Conservation (phyloP, 2,888 invertebrate species). For the Orthonevra nobilis region DNA sequence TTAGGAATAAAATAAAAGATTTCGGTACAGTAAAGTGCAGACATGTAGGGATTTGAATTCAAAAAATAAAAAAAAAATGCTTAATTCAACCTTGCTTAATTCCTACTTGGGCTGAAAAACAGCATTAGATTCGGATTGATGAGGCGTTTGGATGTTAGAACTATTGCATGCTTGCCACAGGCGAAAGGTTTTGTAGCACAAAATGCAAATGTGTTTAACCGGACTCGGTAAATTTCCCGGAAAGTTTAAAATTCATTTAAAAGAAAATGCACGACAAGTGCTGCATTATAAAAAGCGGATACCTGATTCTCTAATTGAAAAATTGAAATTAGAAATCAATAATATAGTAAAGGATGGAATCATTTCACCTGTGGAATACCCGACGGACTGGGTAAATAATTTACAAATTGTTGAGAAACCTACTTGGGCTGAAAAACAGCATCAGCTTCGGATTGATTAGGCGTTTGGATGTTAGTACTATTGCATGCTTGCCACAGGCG, state of each 20-base stretch:
- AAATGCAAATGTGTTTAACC: not conserved
- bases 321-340: constrained; percentile 37
- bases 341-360: constrained; percentile 44
- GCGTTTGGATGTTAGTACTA: too few relatives aligned
- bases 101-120: constrained; percentile 8
- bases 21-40: constrained; percentile 9
- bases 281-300: constrained; percentile 61
- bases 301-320: constrained; percentile 24
- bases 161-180: too few relatives aligned
- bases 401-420: constrained; percentile 52
- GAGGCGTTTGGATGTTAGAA: not conserved
- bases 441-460: constrained; percentile 33
- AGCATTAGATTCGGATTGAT: constrained; percentile 9
- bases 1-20: constrained; percentile 46
- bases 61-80: too few relatives aligned
- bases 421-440: too few relatives aligned
- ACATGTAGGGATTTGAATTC: constrained; percentile 12
- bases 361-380: constrained; percentile 36
- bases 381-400: too few relatives aligned
- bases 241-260: constrained; percentile 44
- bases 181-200: not conserved
- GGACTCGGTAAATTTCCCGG: constrained; percentile 45
- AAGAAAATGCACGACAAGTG: constrained; percentile 54
- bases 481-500: not conserved
- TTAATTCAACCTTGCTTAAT: too few relatives aligned